phyloP scores from a whole-genome alignment of 2,888 invertebrate species.

The Netelia inedita region DNA sequence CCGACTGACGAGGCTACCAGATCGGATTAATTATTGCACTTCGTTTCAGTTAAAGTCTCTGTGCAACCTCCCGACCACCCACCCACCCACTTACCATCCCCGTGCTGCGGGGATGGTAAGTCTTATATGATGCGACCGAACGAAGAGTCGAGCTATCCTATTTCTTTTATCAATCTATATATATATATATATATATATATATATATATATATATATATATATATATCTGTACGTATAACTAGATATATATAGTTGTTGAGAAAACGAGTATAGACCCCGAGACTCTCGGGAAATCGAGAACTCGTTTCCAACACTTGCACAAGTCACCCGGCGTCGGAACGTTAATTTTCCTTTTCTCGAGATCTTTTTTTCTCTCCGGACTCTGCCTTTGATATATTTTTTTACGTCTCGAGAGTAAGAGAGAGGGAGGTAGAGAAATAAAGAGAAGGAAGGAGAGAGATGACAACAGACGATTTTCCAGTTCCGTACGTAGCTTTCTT shows the following conservation, averaged over 20 bases:
- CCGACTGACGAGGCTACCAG: conserved; percentile 44
- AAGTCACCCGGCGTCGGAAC: conserved; percentile 2
- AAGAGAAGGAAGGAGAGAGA: neutral
- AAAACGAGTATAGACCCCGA: neutral
- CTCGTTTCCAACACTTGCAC: conserved; percentile 41
- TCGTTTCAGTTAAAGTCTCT: conserved; percentile 5
- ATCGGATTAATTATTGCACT: conserved; percentile 62
- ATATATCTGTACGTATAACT: neutral
- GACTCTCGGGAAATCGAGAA: conserved; percentile 54
- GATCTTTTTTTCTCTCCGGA: neutral
- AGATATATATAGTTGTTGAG: conserved; percentile 3
- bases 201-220: neutral
- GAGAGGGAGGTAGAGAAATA: no score
- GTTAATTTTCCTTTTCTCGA: conserved; percentile 34
- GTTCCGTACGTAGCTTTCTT: neutral
- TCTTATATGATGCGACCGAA: neutral
- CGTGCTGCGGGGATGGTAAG: conserved; percentile 3
- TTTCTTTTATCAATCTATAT: conserved; percentile 18
- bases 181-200: neutral
- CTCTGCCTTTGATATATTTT: conserved; percentile 24
- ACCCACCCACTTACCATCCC: no score
- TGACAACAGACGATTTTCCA: neutral
- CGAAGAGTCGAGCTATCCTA: neutral
- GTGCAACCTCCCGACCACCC: neutral
- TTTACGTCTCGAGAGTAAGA: neutral